These are phyloP conservation scores for Pseudoips prasinana DNA, from an alignment of 2,888 invertebrate genomes.

Conservation along the genomic window DNA sequence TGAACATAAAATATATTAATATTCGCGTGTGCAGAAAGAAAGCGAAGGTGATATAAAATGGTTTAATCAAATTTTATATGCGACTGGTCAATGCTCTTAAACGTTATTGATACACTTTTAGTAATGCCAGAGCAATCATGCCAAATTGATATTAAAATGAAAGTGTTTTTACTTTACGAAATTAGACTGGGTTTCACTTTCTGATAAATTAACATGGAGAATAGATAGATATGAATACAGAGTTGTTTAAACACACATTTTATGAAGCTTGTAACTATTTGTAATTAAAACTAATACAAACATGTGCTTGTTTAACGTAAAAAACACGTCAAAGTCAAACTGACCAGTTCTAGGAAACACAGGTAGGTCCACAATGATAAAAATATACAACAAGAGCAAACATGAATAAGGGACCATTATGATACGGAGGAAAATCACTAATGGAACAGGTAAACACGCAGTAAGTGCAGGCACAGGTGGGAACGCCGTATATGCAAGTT, in stretches of 20 bases:
- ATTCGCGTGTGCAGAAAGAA: conserved; percentile 16
- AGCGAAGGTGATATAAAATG: conserved; percentile 8
- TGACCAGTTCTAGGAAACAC: not conserved
- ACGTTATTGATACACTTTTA: conserved; percentile 13
- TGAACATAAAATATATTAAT: conserved; percentile 11
- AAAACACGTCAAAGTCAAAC: no score
- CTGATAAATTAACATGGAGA: no score
- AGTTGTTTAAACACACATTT: no score
- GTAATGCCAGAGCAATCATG: conserved; percentile 25
- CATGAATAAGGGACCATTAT: conserved; percentile 23
- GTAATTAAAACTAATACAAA: no score
- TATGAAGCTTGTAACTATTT: no score
- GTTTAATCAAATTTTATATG: conserved; percentile 13
- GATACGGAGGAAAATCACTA: conserved; percentile 26
- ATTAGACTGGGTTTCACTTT: conserved; percentile 26
- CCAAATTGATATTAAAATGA: conserved; percentile 24
- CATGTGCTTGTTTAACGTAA: no score
- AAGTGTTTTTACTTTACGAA: conserved; percentile 17
- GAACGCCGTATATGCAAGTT: conserved; percentile 20
- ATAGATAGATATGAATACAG: not conserved
- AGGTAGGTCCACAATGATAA: conserved; percentile 13
- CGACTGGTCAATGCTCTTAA: conserved; percentile 9
- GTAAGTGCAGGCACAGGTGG: conserved; percentile 27
- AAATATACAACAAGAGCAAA: conserved; percentile 21
- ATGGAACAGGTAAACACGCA: conserved; percentile 32